A percentile compares a stretch with the other conserved stretches of the same genome.
Evolutionary conservation across 2,113 vertebrate species (phyloP).

Genomic region (Pycnonotus jocosus): DNA sequence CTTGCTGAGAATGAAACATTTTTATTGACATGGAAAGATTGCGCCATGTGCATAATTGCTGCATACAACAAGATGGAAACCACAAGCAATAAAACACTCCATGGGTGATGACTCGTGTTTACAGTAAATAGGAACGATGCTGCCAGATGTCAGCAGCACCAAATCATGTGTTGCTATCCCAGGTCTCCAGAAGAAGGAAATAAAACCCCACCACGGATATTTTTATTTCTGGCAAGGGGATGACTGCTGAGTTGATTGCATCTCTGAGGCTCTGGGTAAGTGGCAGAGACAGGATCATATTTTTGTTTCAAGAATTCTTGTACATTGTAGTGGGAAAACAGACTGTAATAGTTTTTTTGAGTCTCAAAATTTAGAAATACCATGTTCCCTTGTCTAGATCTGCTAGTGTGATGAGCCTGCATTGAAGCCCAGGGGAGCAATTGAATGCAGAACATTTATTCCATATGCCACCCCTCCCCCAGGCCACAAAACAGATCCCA

Average conservation of each 20-base stretch:
- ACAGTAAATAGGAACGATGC: conserved; percentile 58
- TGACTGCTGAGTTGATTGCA: conserved; percentile 20
- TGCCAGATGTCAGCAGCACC: conserved; percentile 62
- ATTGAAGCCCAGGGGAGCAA: neutral
- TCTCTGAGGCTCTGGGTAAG: conserved; percentile 13
- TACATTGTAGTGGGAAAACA: conserved; percentile 17
- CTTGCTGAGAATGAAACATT: conserved; percentile 54
- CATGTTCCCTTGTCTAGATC: conserved; percentile 17
- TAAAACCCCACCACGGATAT: conserved; percentile 37
- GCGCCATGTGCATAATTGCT: conserved; percentile 55
- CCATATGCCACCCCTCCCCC: conserved; percentile 30
- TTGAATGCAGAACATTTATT: conserved; percentile 39
- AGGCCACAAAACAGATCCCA: neutral
- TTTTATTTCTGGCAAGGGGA: conserved; percentile 10
- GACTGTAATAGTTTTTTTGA: conserved; percentile 1
- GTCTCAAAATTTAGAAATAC: conserved; percentile 41
- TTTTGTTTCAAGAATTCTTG: conserved; percentile 28
- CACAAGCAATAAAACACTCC: conserved; percentile 63
- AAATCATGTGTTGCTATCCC: conserved; percentile 54
- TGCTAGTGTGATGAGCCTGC: conserved; percentile 23
- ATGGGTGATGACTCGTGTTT: conserved; percentile 58
- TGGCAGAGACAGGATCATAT: conserved; percentile 6
- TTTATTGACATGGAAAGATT: conserved; percentile 62
- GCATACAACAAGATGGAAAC: conserved; percentile 59
- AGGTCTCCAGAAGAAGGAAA: conserved; percentile 57